phyloP scores from a whole-genome alignment of 1,140 invertebrate species.

The Thaumetopoea pityocampa region DNA sequence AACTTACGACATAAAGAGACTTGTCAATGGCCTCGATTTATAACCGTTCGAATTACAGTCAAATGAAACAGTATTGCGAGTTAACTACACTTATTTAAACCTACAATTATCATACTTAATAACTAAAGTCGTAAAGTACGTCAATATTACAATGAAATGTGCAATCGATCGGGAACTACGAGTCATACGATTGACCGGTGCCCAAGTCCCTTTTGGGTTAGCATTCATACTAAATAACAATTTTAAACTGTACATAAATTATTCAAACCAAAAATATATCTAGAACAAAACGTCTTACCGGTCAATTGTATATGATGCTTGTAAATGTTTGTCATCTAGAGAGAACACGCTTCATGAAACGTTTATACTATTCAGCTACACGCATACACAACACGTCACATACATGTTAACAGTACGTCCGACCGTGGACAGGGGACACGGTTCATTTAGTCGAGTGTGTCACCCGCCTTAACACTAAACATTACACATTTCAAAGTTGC shows the following conservation, averaged over 20 bases:
- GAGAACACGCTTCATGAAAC: constrained; percentile 25
- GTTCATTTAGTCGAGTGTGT: constrained; percentile 2
- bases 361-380: constrained; percentile 25
- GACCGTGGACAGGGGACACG: too few relatives aligned
- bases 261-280: constrained; percentile 10
- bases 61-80: constrained; percentile 10
- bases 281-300: constrained; percentile 33
- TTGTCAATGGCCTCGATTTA: constrained; percentile 68
- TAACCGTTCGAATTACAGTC: constrained; percentile 41
- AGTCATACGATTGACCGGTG: constrained; percentile 42
- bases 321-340: constrained; percentile 24
- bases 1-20: constrained; percentile 68
- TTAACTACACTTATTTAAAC: not conserved
- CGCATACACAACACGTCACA: constrained; percentile 18
- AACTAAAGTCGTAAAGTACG: constrained; percentile 9
- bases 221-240: constrained; percentile 18
- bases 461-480: constrained; percentile 36
- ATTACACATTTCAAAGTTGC: constrained; percentile 70
- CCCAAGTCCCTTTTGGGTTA: constrained; percentile 26
- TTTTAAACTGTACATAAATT: constrained; percentile 14
- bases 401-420: constrained; percentile 39
- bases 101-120: constrained; percentile 6
- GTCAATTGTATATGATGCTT: constrained; percentile 42
- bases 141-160: constrained; percentile 71
- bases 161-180: constrained; percentile 45